A percentile compares a stretch with the other conserved stretches of the same genome.
Evolutionary conservation across 2,888 invertebrate species (phyloP).

Genomic region (Lymantria monacha): DNA sequence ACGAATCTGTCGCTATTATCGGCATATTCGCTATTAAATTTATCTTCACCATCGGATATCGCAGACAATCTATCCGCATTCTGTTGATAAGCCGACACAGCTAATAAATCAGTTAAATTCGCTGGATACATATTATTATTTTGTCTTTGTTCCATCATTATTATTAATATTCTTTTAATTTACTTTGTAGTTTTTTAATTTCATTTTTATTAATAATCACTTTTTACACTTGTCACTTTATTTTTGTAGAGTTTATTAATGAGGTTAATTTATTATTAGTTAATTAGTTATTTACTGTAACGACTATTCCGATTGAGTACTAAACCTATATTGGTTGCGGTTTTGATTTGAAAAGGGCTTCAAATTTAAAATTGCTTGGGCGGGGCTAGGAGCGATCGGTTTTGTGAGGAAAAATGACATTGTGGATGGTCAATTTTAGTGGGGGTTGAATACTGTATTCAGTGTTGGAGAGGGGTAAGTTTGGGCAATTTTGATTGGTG

Average conservation of each 20-base stretch:
- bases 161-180: conserved; percentile 50
- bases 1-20: conserved; percentile 41
- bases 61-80: conserved; percentile 52
- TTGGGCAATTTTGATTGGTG: conserved; percentile 52
- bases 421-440: conserved; percentile 73
- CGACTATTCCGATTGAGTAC: conserved; percentile 49
- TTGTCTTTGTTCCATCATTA: conserved; percentile 66
- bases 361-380: conserved; percentile 66
- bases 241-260: conserved; percentile 38
- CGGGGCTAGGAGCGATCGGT: conserved; percentile 70
- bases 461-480: conserved; percentile 44
- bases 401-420: conserved; percentile 74
- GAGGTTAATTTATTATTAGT: conserved; percentile 29
- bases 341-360: conserved; percentile 62
- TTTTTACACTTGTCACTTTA: conserved; percentile 21
- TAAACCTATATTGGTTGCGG: conserved; percentile 53
- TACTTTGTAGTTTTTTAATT: conserved; percentile 25
- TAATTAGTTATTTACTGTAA: conserved; percentile 32
- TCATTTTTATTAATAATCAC: conserved; percentile 22
- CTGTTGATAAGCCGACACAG: conserved; percentile 62
- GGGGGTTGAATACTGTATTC: conserved; percentile 47
- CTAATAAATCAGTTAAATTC: conserved; percentile 62
- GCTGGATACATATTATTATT: conserved; percentile 56
- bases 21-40: conserved; percentile 44
- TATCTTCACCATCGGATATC: conserved; percentile 52